Evolutionary conservation across 2,888 invertebrate genomes (phyloP).

Genomic region (Parochlus steinenii): DNA sequence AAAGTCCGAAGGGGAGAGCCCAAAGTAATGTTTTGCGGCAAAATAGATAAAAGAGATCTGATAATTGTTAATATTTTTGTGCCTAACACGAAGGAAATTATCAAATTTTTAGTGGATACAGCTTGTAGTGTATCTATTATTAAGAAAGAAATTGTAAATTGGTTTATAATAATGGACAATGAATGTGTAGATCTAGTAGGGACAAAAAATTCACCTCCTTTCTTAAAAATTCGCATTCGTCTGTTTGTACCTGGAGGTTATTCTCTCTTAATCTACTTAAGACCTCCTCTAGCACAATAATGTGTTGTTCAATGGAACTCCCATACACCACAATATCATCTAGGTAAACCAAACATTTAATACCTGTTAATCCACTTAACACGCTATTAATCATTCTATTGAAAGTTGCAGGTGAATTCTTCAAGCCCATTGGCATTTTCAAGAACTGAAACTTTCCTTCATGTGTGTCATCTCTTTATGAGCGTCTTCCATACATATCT

Average conservation of each 20-base stretch:
- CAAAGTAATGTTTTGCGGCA: no score
- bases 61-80: no score
- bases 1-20: no score
- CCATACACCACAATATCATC: constrained; percentile 21
- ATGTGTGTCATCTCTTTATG: constrained; percentile 16
- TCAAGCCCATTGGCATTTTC: constrained; percentile 18
- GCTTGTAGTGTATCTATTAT: no score
- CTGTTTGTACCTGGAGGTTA: constrained; percentile 18
- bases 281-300: constrained; percentile 15
- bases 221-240: constrained; percentile 18
- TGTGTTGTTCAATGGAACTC: constrained; percentile 19
- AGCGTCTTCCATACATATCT: constrained; percentile 18
- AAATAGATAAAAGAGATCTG: no score
- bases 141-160: no score
- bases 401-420: constrained; percentile 17
- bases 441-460: constrained; percentile 17
- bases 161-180: no score
- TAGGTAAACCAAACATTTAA: constrained; percentile 20
- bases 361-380: constrained; percentile 16
- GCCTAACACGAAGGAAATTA: no score
- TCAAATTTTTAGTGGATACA: no score
- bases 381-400: constrained; percentile 18
- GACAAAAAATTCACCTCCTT: constrained; percentile 20
- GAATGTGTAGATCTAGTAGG: no score
- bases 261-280: constrained; percentile 16